Base-by-base conservation (phyloP, 2,888 invertebrate species). In the Lithophane leautieri region DNA sequence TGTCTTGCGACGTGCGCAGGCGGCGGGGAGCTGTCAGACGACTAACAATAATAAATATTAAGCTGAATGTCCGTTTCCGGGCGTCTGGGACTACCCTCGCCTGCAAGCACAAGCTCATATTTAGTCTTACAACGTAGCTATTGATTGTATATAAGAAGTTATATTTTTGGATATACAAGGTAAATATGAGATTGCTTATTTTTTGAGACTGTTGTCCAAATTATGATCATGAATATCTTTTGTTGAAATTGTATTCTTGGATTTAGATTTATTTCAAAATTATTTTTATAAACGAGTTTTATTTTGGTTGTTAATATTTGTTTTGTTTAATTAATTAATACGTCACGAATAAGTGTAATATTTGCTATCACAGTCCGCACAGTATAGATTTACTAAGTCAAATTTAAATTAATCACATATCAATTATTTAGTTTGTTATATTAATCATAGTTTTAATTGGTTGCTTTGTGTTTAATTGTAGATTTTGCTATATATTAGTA, bases 131-230 rank as follows among this genome's bases (percentile, higher is more conserved):
- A 69, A 78, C 70, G 77, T 81, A 83, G 70, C 76, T 89, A 83
- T 86, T 87, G 81, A 91, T 86, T 94, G 93, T 95, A 93, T 86
- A 93, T 94, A 95, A 93, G 90, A 94, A 91, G 90, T 84, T 94
- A 93, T 95, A 95, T 95, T 95, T 95, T 95, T 95, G 93, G 92
- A 94, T 93, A 91, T 92, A 93, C 90, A 90, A 92, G 88, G 92
- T 88, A 89, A 91, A 92, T 91, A 90, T 91, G 91, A 91, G 91
- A 92, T 91, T 90, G 90, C 90, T 94, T 95, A 95, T 95, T 95
- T 96, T 95, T 96, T 94, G 95, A 95, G 95, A 96, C 94, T 95
- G 94, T 95, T 95, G 94, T 95, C 95, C 93, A 94, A 95, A 95
- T 94, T 92, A 88, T 91, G 90, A 93, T 94, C 92, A 91, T 93